phyloP scores from a whole-genome alignment of 2,113 vertebrate species.

The Plotosus lineatus region DNA sequence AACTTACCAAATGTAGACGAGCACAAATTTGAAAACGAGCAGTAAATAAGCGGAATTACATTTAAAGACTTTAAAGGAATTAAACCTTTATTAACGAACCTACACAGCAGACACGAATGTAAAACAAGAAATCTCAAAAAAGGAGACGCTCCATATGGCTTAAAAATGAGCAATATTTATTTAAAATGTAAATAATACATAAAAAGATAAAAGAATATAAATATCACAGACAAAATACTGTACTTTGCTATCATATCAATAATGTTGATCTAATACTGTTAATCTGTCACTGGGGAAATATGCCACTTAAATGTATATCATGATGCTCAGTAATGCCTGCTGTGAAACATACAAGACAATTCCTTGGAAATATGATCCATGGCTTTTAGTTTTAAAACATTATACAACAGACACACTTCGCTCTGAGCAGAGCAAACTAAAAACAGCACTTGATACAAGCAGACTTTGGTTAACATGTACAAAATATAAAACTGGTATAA shows the following conservation, averaged over 20 bases:
- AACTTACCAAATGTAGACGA: neutral
- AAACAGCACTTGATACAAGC: conserved; percentile 11
- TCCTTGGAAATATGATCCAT: neutral
- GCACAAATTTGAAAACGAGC: conserved; percentile 3
- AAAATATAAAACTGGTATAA: conserved; percentile 13
- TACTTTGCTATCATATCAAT: conserved; percentile 44
- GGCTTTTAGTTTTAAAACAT: neutral
- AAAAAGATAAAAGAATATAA: conserved; percentile 63
- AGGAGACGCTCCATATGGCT: neutral
- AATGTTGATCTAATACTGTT: conserved; percentile 57
- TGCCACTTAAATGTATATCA: neutral
- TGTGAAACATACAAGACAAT: conserved; percentile 2
- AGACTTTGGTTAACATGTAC: conserved; percentile 2
- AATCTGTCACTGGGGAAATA: conserved; percentile 38
- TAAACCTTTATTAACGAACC: neutral
- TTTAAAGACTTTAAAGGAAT: neutral
- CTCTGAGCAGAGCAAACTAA: conserved; percentile 10
- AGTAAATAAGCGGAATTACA: neutral
- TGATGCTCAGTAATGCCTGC: neutral
- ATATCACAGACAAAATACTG: conserved; percentile 68
- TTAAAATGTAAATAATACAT: conserved; percentile 52
- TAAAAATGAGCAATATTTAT: conserved; percentile 62
- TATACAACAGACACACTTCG: neutral
- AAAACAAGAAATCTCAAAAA: neutral
- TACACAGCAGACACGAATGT: neutral